Evolutionary conservation across 2,797 vertebrate genomes (phyloP).

Genomic region (Tamandua tetradactyla): DNA sequence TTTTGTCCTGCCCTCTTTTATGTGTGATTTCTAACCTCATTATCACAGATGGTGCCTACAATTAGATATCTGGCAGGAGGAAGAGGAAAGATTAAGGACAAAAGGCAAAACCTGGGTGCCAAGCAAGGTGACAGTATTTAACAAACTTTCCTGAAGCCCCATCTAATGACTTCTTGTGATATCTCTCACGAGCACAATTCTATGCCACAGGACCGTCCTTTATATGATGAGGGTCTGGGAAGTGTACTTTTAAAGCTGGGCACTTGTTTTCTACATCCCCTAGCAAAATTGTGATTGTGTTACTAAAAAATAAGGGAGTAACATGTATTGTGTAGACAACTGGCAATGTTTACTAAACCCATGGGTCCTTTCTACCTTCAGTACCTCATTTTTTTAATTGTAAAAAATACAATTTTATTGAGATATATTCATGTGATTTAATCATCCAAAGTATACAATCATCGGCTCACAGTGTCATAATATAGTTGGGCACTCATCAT

Average conservation of each 20-base stretch:
- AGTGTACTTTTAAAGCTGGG: not conserved
- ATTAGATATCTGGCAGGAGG: not conserved
- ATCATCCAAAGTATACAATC: too few species aligned
- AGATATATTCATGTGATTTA: too few species aligned
- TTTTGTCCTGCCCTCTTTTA: not conserved
- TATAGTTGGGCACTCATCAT: too few species aligned
- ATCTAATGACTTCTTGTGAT: not conserved
- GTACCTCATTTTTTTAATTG: too few species aligned
- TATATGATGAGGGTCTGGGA: not conserved
- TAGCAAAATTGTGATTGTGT: not conserved
- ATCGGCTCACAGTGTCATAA: too few species aligned
- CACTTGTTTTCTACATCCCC: not conserved
- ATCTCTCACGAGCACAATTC: not conserved
- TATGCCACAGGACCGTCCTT: not conserved
- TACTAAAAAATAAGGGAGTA: not conserved
- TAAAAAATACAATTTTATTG: too few species aligned
- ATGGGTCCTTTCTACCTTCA: not conserved
- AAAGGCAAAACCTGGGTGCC: not conserved
- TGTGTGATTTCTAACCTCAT: not conserved
- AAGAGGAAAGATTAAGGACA: not conserved
- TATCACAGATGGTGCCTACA: not conserved
- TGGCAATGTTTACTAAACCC: not conserved
- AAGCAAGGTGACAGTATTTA: not conserved
- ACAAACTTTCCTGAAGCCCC: not conserved
- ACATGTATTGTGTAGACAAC: not conserved